phyloP scores from a whole-genome alignment of 2,113 vertebrate species.

The Pseudonaja textilis region DNA sequence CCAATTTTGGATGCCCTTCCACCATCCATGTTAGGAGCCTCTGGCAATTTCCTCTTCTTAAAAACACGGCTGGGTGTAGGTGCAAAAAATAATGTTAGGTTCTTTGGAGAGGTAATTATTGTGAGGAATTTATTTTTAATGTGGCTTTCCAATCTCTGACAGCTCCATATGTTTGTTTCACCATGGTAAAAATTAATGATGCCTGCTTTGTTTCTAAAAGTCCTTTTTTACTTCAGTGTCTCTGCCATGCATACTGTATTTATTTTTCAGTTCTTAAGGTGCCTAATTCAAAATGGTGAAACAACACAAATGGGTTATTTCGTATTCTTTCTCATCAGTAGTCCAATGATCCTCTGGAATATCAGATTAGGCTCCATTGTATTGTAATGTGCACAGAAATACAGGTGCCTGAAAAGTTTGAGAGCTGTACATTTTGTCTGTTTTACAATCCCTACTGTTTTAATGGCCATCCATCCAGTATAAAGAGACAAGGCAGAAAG shows the following conservation, averaged over 20 bases:
- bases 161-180: not conserved
- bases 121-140: not conserved
- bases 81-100: not conserved
- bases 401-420: rapidly evolving
- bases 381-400: not conserved
- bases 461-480: not conserved
- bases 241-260: not conserved
- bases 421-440: not conserved
- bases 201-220: not conserved
- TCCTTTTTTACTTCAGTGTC: not conserved
- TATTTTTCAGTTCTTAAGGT: not conserved
- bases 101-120: not conserved
- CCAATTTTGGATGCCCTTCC: not conserved
- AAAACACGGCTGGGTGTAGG: not conserved
- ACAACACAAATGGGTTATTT: not conserved
- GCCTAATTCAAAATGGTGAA: not conserved
- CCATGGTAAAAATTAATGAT: not conserved
- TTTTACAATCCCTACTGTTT: not conserved
- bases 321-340: not conserved
- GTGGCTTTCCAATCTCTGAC: not conserved
- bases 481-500: not conserved
- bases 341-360: not conserved
- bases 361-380: not conserved
- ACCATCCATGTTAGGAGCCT: not conserved
- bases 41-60: not conserved